Conservation (phyloP, 2,888 invertebrate species). For the Chloroclysta siterata region DNA sequence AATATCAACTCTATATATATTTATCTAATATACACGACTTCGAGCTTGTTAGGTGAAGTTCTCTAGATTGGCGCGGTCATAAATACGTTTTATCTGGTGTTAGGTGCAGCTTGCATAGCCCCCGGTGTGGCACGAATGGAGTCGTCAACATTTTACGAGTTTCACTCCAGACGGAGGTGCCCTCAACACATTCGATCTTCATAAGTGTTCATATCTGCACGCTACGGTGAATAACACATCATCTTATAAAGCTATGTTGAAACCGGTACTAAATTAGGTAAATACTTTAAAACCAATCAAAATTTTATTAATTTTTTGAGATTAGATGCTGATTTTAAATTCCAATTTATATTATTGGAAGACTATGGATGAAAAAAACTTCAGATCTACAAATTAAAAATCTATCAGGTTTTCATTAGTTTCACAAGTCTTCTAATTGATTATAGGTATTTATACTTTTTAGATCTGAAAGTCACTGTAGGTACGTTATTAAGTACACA, state of each 20-base stretch:
- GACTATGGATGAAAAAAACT: no score
- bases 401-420: no score
- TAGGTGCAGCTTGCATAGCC: slow-evolving; percentile 24
- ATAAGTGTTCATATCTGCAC: slow-evolving; percentile 11
- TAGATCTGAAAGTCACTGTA: no score
- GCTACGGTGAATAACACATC: not conserved
- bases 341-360: no score
- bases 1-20: slow-evolving; percentile 46
- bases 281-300: not conserved
- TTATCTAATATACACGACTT: slow-evolving; percentile 35
- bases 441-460: no score
- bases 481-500: no score
- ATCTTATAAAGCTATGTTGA: not conserved
- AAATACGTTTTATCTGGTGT: slow-evolving; percentile 19
- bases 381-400: no score
- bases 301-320: not conserved
- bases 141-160: slow-evolving; percentile 39
- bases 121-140: slow-evolving; percentile 20
- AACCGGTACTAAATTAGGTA: not conserved
- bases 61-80: slow-evolving; percentile 8
- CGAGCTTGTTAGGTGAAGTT: slow-evolving; percentile 23
- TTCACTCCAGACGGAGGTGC: slow-evolving; percentile 15
- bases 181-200: slow-evolving; percentile 32
- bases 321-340: no score
- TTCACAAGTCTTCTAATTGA: no score